Evolutionary conservation across 2,797 vertebrate genomes (phyloP).

Genomic region (Argya squamiceps): DNA sequence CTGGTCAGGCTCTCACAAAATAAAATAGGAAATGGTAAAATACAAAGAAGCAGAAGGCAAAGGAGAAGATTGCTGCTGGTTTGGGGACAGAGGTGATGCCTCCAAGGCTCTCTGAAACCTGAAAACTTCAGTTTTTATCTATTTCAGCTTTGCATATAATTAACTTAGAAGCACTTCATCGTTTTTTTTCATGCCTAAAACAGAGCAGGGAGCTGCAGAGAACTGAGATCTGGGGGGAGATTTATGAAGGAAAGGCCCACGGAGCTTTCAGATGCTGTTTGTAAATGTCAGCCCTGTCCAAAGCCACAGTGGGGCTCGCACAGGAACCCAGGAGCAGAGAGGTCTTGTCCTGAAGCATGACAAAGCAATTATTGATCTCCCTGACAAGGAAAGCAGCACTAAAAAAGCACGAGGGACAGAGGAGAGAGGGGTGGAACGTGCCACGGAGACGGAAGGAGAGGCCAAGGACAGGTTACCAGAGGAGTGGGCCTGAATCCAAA

Average conservation of each 20-base stretch:
- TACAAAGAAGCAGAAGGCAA: not conserved
- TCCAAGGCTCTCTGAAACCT: not conserved
- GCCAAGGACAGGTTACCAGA: constrained; percentile 66
- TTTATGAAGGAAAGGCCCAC: not conserved
- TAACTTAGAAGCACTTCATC: not conserved
- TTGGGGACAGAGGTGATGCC: not conserved
- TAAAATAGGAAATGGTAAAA: not conserved
- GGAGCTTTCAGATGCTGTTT: not conserved
- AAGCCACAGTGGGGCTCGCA: not conserved
- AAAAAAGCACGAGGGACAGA: not conserved
- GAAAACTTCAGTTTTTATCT: not conserved
- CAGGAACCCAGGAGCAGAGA: not conserved
- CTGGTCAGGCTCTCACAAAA: not conserved
- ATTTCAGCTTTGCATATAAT: not conserved
- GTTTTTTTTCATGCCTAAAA: not conserved
- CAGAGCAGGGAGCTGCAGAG: not conserved
- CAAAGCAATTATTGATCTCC: constrained; percentile 45
- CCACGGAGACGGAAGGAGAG: constrained; percentile 23
- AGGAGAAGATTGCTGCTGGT: not conserved
- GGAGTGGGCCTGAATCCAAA: constrained; percentile 26
- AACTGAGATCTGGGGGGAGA: not conserved
- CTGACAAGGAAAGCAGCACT: not conserved
- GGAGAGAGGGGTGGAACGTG: not conserved
- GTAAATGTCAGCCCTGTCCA: not conserved
- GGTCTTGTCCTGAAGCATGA: constrained; percentile 17